Evolutionary conservation across 2,888 invertebrate genomes (phyloP).

Genomic region (Aricia artaxerxes): DNA sequence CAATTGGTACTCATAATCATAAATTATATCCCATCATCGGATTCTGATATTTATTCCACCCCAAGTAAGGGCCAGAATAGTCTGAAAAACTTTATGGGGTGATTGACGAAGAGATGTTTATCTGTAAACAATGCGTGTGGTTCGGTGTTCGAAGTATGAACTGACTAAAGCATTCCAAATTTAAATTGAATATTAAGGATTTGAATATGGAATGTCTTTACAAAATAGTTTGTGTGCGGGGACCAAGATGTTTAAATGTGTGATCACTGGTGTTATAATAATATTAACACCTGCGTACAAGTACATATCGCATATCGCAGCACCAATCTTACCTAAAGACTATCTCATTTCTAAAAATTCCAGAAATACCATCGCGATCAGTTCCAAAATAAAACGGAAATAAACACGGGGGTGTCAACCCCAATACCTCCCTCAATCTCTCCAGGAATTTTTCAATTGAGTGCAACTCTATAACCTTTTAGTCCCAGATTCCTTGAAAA

Average conservation of each 20-base stretch:
- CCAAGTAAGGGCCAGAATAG: slow-evolving; percentile 33
- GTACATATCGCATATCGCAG: too few relatives aligned
- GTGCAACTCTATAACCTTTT: slow-evolving; percentile 6
- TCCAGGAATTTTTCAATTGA: slow-evolving; percentile 24
- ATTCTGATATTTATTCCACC: slow-evolving; percentile 33
- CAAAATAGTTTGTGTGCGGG: background rate
- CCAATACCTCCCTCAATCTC: slow-evolving; percentile 18
- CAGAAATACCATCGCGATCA: background rate
- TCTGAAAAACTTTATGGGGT: slow-evolving; percentile 44
- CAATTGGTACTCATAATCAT: slow-evolving; percentile 54
- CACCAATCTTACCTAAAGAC: background rate
- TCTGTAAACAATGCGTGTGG: slow-evolving; percentile 72
- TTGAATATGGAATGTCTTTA: slow-evolving; percentile 13
- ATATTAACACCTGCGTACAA: too few relatives aligned
- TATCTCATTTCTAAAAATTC: background rate
- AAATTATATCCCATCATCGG: slow-evolving; percentile 44
- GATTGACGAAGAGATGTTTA: slow-evolving; percentile 70
- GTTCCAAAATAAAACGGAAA: slow-evolving; percentile 5
- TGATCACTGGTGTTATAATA: too few relatives aligned
- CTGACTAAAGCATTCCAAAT: slow-evolving; percentile 39
- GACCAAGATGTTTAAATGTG: too few relatives aligned
- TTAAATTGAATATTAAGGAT: slow-evolving; percentile 23
- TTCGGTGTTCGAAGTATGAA: slow-evolving; percentile 53
- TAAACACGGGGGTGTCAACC: slow-evolving; percentile 8
- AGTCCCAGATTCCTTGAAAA: background rate